These are phyloP conservation scores for Acanthopleura granulata DNA, from an alignment of 2,888 invertebrate genomes.

Conservation along the genomic window DNA sequence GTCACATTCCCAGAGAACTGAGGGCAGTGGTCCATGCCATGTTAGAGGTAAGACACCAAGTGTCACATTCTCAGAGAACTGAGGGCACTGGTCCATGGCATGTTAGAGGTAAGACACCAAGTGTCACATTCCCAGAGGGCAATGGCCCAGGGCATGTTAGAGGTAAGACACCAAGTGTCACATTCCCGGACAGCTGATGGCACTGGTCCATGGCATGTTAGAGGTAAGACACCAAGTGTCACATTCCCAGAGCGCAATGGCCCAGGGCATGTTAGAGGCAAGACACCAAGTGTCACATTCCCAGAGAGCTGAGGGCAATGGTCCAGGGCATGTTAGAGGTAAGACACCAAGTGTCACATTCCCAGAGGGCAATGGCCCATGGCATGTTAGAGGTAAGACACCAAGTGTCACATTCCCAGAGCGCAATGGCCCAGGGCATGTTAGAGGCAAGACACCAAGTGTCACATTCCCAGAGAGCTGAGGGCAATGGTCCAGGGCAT, in stretches of 20 bases:
- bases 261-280: conserved; percentile 44
- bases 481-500: too few relatives aligned
- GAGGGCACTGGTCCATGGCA: conserved; percentile 37
- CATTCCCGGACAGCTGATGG: conserved; percentile 36
- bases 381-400: too few relatives aligned
- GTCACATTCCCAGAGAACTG: conserved; percentile 36
- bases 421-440: too few relatives aligned
- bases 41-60: conserved; percentile 39
- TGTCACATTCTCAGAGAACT: conserved; percentile 37
- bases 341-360: too few relatives aligned
- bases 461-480: too few relatives aligned
- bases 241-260: conserved; percentile 35
- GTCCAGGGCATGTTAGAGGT: too few relatives aligned
- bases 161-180: conserved; percentile 27
- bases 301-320: conserved; percentile 34
- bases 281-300: conserved; percentile 35
- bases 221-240: conserved; percentile 40
- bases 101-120: conserved; percentile 36
- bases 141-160: too few relatives aligned
- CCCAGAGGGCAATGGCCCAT: too few relatives aligned
- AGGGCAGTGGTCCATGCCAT: conserved; percentile 38
- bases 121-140: too few relatives aligned
- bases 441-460: too few relatives aligned
- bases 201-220: conserved; percentile 38
- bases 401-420: too few relatives aligned